phyloP scores from a whole-genome alignment of 2,113 vertebrate species.

The Oceanodroma tethys region DNA sequence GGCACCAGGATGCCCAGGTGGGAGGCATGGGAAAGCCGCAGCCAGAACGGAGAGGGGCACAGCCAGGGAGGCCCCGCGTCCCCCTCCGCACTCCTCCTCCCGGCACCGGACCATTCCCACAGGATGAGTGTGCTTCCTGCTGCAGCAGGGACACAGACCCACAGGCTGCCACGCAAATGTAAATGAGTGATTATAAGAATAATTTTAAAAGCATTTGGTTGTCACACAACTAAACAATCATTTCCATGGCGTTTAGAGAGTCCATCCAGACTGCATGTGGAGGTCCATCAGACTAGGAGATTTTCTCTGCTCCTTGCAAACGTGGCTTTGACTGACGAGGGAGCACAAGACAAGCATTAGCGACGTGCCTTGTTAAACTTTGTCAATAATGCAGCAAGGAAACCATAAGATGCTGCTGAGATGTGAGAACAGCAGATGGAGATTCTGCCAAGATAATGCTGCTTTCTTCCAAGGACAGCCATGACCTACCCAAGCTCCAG shows the following conservation, averaged over 20 bases:
- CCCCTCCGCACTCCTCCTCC: neutral
- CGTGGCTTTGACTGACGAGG: neutral
- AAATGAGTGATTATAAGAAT: neutral
- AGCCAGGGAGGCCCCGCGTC: accelerated
- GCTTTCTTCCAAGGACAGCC: neutral
- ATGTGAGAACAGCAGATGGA: neutral
- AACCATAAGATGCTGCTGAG: neutral
- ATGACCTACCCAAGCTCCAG: neutral
- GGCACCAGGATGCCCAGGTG: neutral
- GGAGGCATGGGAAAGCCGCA: neutral
- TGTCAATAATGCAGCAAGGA: neutral
- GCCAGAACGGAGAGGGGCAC: neutral
- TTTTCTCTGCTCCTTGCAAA: neutral
- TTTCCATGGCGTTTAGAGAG: neutral
- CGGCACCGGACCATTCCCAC: neutral
- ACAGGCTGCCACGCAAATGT: neutral
- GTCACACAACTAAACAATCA: neutral
- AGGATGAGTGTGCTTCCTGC: neutral
- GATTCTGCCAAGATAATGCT: neutral
- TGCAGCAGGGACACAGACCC: neutral
- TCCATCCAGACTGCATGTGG: neutral
- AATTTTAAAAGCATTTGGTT: neutral
- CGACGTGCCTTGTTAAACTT: accelerated
- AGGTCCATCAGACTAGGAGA: neutral
- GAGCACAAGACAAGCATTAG: neutral